Base-by-base conservation (phyloP, 2,797 vertebrate genomes). In the Catharus ustulatus region DNA sequence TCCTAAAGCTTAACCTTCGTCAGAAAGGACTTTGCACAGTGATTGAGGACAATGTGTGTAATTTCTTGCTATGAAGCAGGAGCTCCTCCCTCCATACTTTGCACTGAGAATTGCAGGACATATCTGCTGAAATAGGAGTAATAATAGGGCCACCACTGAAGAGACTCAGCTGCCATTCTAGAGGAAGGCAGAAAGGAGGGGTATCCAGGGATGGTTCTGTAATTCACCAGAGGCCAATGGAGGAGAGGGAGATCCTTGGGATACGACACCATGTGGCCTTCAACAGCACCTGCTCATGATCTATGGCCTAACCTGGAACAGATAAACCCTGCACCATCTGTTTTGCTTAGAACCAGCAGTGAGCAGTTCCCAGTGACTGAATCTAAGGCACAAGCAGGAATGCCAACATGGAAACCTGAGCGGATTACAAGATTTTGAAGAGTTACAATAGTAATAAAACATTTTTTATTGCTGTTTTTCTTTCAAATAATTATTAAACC, bases 401-500 rank as follows among this genome's bases (percentile, higher is more conserved):
- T 40, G 11, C 57, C 46, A 66, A 4, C 21, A 5, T 20, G 68
- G 86, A 58, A 94, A 92, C 64, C 43, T 6, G 8, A 57, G 57
- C 0, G 1, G 81, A 76, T 80, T 73, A 71, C 81, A 89, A 68
- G 75, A 91, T 93, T 87, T 54, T 89, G 72, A 80, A 94, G 90
- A 89, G 49, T 93, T 94, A 68, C 52, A 77, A 71, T 57, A 88
- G 52, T 67, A 91, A 76, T 90, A 69, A 79, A 93, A 34, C 46
- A 54, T 55, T 68, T 92, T 84, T 72, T 58, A 68, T 74, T 89
- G 54, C 32, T 89, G 76, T 91, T 93, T 93, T 94, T 75, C 62
- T 94, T 94, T 90, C 76, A 88, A 85, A 66, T 91, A 16, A 19
- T 94, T 85, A 80, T 93, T 94, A 88, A 96, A 68, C 38, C 69